Evolutionary conservation across 2,113 vertebrate genomes (phyloP).

Genomic region (Synodontis membranacea): DNA sequence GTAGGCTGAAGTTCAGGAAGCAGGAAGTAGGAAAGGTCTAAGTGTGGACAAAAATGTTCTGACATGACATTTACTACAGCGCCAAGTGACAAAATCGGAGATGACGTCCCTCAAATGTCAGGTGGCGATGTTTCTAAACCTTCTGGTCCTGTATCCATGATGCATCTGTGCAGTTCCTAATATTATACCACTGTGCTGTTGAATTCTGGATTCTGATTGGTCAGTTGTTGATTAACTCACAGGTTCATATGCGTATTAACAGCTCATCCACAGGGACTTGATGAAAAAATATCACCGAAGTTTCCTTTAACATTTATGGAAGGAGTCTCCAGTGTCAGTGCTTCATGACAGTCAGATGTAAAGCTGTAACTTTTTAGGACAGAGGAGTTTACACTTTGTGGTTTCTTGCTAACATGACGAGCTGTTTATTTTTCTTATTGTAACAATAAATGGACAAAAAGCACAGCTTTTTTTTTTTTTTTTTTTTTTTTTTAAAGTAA

Average conservation of each 20-base stretch:
- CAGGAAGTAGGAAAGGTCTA: not conserved
- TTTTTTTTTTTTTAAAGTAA: no score
- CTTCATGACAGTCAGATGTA: not conserved
- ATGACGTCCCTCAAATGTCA: conserved; percentile 23
- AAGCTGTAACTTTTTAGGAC: not conserved
- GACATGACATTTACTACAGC: conserved; percentile 17
- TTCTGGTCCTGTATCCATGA: not conserved
- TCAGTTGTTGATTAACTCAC: not conserved
- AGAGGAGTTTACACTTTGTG: not conserved
- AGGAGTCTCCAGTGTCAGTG: not conserved
- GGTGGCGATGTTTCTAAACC: not conserved
- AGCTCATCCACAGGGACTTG: not conserved
- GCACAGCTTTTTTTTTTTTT: no score
- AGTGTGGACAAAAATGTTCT: not conserved
- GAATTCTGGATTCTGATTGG: not conserved
- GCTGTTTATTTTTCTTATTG: not conserved
- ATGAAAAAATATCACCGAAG: no score
- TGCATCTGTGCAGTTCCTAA: not conserved
- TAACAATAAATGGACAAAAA: not conserved
- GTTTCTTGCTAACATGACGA: not conserved
- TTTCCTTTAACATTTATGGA: not conserved
- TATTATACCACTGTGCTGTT: not conserved
- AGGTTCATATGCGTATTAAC: not conserved
- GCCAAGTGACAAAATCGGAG: not conserved
- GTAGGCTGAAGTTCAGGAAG: not conserved